Percentiles rank a stretch among this genome's conserved stretches.
These are phyloP conservation scores for Erpobdella octoculata DNA, from an alignment of 2,888 invertebrate species.

Conservation along the genomic window DNA sequence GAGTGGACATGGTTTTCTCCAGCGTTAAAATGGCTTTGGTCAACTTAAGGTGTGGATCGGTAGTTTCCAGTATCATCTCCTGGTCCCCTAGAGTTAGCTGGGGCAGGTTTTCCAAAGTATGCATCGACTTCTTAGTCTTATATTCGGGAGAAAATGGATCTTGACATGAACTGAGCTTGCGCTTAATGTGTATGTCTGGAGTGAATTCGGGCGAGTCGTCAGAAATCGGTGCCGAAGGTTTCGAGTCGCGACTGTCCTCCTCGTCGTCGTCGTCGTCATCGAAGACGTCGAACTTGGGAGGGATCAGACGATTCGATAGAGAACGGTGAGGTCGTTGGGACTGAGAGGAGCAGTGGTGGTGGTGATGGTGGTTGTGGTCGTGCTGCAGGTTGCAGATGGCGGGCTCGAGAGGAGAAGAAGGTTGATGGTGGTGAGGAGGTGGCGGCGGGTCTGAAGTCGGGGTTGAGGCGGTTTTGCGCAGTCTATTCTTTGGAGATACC, in stretches of 20 bases:
- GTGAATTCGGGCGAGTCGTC: not conserved
- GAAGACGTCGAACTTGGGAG: not conserved
- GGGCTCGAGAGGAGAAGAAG: not conserved
- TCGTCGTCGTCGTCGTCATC: not conserved
- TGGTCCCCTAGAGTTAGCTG: slow-evolving; percentile 17
- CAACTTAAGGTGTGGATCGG: not conserved
- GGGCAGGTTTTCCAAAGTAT: not conserved
- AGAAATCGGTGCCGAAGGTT: not conserved
- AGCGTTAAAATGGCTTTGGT: slow-evolving; percentile 31
- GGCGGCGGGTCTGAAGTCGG: not conserved
- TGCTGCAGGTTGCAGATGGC: slow-evolving; percentile 11
- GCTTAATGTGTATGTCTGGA: no score
- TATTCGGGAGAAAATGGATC: not conserved
- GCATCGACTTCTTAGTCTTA: not conserved
- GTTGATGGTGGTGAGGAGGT: not conserved
- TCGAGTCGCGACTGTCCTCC: not conserved
- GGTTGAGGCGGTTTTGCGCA: not conserved
- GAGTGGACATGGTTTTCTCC: slow-evolving; percentile 33
- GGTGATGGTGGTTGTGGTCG: slow-evolving; percentile 8
- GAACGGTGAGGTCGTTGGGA: not conserved
- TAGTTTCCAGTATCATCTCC: slow-evolving; percentile 5
- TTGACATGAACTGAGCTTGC: no score
- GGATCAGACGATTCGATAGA: not conserved
- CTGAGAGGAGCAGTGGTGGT: not conserved
- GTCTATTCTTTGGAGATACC: not conserved